Conservation (phyloP, 2,797 vertebrate species). For the Dermochelys coriacea region DNA sequence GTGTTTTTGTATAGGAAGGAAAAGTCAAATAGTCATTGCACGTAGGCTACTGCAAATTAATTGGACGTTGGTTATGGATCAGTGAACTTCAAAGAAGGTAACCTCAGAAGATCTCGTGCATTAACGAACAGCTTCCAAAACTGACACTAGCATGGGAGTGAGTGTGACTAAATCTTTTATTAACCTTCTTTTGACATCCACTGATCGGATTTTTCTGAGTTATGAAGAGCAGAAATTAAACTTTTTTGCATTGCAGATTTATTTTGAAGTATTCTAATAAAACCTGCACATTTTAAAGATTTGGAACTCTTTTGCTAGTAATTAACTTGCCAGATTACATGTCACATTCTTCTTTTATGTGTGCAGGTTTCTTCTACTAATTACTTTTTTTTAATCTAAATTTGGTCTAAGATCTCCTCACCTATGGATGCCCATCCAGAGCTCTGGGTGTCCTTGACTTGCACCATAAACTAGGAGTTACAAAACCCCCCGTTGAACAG, state of each 20-base stretch:
- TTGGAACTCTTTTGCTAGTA: fast-evolving
- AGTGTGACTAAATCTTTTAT: slow-evolving; percentile 61
- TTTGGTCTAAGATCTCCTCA: not conserved
- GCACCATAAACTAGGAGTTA: not conserved
- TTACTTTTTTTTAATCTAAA: not conserved
- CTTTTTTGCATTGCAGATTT: not conserved
- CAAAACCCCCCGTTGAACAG: not conserved
- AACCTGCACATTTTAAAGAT: fast-evolving
- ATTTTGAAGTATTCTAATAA: fast-evolving
- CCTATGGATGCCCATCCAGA: not conserved
- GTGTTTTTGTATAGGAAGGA: slow-evolving; percentile 53
- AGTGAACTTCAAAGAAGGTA: slow-evolving; percentile 74
- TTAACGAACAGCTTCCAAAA: slow-evolving; percentile 71
- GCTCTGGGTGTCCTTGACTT: fast-evolving
- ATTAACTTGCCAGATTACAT: not conserved
- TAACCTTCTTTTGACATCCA: slow-evolving; percentile 58
- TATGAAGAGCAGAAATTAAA: slow-evolving; percentile 48
- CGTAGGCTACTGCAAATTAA: slow-evolving; percentile 73
- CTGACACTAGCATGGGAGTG: slow-evolving; percentile 66
- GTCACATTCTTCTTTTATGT: fast-evolving
- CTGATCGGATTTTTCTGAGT: not conserved
- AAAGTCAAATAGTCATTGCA: slow-evolving; percentile 75
- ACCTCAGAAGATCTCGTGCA: slow-evolving; percentile 67
- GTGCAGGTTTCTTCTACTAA: not conserved
- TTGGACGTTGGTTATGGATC: slow-evolving; percentile 76